A percentile compares a stretch with the other conserved stretches of the same genome.
Evolutionary conservation across 2,888 invertebrate species (phyloP).

Genomic region (Hermodice carunculata): DNA sequence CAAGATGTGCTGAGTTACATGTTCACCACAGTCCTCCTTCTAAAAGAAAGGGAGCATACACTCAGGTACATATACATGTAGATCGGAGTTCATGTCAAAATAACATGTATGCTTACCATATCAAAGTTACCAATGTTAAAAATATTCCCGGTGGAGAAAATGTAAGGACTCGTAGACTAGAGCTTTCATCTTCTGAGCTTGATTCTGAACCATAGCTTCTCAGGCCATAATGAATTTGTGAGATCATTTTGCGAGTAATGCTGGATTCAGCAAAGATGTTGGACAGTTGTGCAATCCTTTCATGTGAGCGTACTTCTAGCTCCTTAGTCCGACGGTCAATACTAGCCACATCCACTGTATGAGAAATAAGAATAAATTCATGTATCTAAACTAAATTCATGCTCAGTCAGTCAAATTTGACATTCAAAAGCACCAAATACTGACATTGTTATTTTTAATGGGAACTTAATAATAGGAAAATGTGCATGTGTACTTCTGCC

Average conservation of each 20-base stretch:
- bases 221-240: background rate
- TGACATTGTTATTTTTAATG: no score
- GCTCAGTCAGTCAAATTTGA: no score
- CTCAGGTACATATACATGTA: no score
- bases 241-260: background rate
- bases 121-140: background rate
- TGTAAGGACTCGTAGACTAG: background rate
- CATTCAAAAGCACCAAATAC: no score
- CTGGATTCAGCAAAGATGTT: background rate
- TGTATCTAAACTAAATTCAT: no score
- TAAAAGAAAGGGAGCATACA: no score
- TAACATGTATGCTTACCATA: background rate
- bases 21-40: no score
- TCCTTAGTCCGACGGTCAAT: slow-evolving; percentile 1
- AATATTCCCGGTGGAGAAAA: background rate
- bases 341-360: slow-evolving; percentile 17
- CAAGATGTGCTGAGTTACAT: no score
- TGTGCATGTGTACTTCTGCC: no score
- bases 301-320: background rate
- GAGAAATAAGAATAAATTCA: no score
- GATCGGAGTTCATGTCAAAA: no score
- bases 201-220: background rate
- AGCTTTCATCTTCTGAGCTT: background rate
- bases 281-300: background rate
- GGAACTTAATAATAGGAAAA: no score